phyloP scores from a whole-genome alignment of 2,888 invertebrate species.

The Calameuta pallipes region DNA sequence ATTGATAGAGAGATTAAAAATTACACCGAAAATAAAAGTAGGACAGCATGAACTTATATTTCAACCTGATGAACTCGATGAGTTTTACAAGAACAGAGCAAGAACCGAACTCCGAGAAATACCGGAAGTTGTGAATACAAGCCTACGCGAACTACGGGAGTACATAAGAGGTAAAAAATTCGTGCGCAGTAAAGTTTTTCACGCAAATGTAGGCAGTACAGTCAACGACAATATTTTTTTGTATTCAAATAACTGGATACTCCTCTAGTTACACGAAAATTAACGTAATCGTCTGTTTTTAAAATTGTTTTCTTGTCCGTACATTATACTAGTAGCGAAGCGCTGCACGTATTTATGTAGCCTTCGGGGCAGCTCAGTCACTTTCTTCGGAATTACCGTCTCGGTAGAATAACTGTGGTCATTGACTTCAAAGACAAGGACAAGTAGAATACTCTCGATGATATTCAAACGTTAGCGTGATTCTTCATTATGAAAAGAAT shows the following conservation, averaged over 20 bases:
- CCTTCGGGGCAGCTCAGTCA: background rate
- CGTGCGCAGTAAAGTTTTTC: background rate
- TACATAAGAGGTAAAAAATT: background rate
- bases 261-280: background rate
- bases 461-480: background rate
- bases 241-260: background rate
- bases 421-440: background rate
- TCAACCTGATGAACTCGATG: constrained; percentile 73
- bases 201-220: background rate
- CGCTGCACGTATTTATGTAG: background rate
- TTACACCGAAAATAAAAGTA: constrained; percentile 63
- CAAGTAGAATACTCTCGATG: background rate
- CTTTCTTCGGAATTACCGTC: background rate
- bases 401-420: background rate
- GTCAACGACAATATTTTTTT: background rate
- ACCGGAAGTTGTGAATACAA: constrained; percentile 73
- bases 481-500: background rate
- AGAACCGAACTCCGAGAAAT: constrained; percentile 78
- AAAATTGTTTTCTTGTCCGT: background rate
- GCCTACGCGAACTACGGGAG: constrained; percentile 69
- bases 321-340: background rate
- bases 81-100: constrained; percentile 73
- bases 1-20: constrained; percentile 42
- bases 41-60: constrained; percentile 72
- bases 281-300: background rate